Evolutionary conservation across 2,888 invertebrate genomes (phyloP).

Genomic region (Prionchulus punctatus): DNA sequence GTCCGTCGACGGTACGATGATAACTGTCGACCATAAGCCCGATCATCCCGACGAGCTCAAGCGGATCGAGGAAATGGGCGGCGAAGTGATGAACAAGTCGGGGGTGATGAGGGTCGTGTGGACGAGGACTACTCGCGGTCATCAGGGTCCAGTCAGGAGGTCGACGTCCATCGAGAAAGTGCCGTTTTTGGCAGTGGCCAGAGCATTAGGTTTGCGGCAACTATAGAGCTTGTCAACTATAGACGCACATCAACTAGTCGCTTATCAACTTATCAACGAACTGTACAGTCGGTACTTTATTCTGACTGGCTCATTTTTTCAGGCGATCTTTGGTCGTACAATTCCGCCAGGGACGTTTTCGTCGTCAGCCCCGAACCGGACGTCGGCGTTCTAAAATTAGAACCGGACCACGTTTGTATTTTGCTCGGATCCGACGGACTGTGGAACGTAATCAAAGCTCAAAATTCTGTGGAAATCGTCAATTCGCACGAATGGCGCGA

Average conservation of each 20-base stretch:
- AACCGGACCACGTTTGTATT: conserved; percentile 50
- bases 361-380: conserved; percentile 97
- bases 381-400: conserved; percentile 58
- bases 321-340: conserved; percentile 94
- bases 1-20: conserved; percentile 15
- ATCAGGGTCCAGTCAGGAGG: conserved; percentile 67
- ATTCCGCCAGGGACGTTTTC: conserved; percentile 70
- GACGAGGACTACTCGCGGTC: conserved; percentile 72
- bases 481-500: conserved; percentile 12
- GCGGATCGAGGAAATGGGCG: conserved; percentile 49
- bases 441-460: conserved; percentile 80
- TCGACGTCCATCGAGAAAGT: conserved; percentile 81
- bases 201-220: conserved; percentile 80
- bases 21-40: conserved; percentile 88
- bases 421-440: conserved; percentile 91
- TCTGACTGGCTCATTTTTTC: conserved; percentile 14
- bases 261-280: conserved; percentile 5
- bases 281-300: conserved; percentile 3
- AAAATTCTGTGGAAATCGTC: conserved; percentile 65
- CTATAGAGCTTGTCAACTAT: background rate
- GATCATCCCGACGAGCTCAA: conserved; percentile 65
- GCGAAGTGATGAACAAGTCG: conserved; percentile 24
- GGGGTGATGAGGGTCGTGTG: conserved; percentile 92
- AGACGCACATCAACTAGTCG: background rate
- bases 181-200: conserved; percentile 84